Conservation (phyloP, 2,888 invertebrate genomes). For the Fissipunctia ypsillon region DNA sequence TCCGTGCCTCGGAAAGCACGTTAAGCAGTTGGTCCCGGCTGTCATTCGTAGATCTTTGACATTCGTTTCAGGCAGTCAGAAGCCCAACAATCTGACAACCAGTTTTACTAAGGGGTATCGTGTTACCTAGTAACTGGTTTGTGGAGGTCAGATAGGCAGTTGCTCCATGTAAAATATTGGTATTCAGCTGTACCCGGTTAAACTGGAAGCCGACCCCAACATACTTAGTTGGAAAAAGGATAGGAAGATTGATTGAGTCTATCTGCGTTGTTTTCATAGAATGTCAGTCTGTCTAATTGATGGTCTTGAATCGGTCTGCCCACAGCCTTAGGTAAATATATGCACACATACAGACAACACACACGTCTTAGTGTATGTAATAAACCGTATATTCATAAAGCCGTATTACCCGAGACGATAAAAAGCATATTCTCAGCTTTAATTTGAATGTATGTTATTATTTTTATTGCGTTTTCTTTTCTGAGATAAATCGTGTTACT, state of each 20-base stretch:
- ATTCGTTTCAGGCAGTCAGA: not conserved
- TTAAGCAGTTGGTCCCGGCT: not conserved
- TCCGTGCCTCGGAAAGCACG: not conserved
- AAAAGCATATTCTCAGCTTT: conserved; percentile 54
- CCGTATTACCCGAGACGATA: conserved; percentile 49
- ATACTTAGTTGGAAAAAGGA: not conserved
- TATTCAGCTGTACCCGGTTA: not conserved
- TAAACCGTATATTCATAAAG: conserved; percentile 52
- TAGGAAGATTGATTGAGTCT: not conserved
- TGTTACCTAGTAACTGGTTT: not conserved
- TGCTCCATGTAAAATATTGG: not conserved
- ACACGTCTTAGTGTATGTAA: conserved; percentile 8
- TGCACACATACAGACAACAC: conserved; percentile 5
- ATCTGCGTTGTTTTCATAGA: not conserved
- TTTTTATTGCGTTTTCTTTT: conserved; percentile 47
- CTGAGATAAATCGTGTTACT: conserved; percentile 44
- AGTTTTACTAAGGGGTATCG: not conserved
- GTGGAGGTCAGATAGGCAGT: not conserved
- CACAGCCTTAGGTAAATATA: not conserved
- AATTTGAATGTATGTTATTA: conserved; percentile 63
- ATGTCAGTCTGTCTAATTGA: not conserved
- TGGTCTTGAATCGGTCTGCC: not conserved
- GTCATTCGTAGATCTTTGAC: not conserved
- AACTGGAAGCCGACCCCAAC: not conserved
- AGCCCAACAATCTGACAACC: not conserved